Evolutionary conservation across 2,797 vertebrate species (phyloP).

Genomic region (Lophotriccus pileatus): DNA sequence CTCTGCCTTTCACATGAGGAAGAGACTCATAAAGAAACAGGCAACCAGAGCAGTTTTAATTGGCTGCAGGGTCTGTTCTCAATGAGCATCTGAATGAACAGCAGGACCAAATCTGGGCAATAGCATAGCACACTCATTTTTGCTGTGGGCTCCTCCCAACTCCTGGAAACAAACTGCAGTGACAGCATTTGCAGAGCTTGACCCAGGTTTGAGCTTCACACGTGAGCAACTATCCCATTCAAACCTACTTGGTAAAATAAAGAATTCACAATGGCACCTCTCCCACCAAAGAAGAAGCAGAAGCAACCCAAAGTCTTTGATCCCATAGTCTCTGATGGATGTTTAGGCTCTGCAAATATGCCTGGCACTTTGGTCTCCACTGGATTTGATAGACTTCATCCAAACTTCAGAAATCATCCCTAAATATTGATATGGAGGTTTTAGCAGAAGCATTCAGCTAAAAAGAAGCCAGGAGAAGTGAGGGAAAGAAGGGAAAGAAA

Average conservation of each 20-base stretch:
- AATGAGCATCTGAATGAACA: not conserved
- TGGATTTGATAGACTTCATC: conserved; percentile 19
- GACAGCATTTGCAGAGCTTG: not conserved
- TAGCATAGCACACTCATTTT: not conserved
- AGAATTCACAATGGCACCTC: not conserved
- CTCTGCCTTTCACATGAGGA: not conserved
- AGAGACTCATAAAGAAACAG: not conserved
- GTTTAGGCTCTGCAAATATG: not conserved
- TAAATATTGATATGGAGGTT: conserved; percentile 52
- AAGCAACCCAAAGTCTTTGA: not conserved
- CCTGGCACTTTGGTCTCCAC: not conserved
- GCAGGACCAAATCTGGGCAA: not conserved
- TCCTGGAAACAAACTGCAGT: not conserved
- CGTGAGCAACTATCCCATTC: not conserved
- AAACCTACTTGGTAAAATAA: not conserved
- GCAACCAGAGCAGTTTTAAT: not conserved
- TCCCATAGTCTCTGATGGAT: not conserved
- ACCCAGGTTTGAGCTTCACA: not conserved
- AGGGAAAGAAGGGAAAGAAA: conserved; percentile 12
- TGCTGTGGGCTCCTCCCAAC: not conserved
- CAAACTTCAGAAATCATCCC: conserved; percentile 25
- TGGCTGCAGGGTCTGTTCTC: not conserved
- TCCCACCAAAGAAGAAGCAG: not conserved
- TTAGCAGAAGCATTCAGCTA: conserved; percentile 1
- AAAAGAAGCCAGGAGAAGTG: conserved; percentile 36